These are phyloP conservation scores for Seriola rivoliana DNA, from an alignment of 2,113 vertebrate species.

Conservation along the genomic window DNA sequence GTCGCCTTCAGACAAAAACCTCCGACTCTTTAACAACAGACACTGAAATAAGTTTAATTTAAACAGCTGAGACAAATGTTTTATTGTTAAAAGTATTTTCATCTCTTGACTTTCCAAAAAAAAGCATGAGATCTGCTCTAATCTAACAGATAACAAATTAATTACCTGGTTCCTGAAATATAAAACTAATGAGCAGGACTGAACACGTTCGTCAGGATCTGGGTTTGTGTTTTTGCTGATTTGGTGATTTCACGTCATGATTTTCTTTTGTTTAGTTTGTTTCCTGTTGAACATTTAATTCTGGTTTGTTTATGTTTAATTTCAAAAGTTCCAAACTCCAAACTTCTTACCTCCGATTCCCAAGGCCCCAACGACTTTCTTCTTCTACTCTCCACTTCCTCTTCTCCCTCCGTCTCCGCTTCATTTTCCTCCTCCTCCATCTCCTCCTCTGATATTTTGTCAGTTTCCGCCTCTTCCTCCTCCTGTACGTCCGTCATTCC, in stretches of 20 bases:
- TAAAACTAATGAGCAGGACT: not conserved
- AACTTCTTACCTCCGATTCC: conserved; percentile 67
- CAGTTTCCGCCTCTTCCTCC: not conserved
- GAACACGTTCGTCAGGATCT: not conserved
- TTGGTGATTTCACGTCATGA: not conserved
- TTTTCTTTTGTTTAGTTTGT: not conserved
- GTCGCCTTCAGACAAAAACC: no score
- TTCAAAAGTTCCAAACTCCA: not conserved
- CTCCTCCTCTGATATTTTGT: not conserved
- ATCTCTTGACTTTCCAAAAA: no score
- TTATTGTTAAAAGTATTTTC: no score
- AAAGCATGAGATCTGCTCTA: not conserved
- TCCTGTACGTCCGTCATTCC: not conserved
- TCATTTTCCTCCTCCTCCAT: not conserved
- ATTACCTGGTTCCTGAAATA: not conserved
- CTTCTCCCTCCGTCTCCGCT: not conserved
- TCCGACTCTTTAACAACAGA: no score
- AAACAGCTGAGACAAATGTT: not conserved
- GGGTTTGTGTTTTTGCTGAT: not conserved
- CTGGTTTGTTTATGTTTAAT: not conserved
- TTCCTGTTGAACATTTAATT: not conserved
- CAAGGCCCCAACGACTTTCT: conserved; percentile 29
- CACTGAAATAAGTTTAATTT: not conserved
- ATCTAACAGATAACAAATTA: conserved; percentile 10
- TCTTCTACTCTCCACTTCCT: conserved; percentile 11